Evolutionary conservation across 2,888 invertebrate genomes (phyloP), one percentile per base, ranked within the genome.

Genomic region (Anaspis maculata): DNA sequence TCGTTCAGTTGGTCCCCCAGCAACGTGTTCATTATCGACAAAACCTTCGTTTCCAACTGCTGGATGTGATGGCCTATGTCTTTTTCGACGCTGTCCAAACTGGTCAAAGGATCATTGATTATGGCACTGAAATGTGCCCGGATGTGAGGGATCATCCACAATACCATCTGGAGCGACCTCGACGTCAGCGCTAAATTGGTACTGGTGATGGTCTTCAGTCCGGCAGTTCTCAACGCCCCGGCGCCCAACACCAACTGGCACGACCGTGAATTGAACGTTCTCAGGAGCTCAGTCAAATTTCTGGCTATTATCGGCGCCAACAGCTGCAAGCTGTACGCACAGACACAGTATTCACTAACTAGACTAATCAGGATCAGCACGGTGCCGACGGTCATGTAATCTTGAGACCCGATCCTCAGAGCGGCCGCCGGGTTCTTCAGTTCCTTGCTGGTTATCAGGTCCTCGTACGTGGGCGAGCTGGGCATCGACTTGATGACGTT

Each of bases 161-260:
- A 66, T 26, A 91, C 72, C 13, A 91, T 72, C 54, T 90, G 87
- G 16, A 91, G 65, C 15, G 88, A 87, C 49, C 90, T 72, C 9
- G 86, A 85, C 0, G 88, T 84, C 44, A 91, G 67, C 6, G 88
- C 94, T 52, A 98, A 71, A 68, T 96, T 95, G 19, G 88, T 87
- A 52, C 90, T 94, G 3, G 95, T 92, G 45, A 95, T 95, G 14
- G 90, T 92, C 67, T 90, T 90, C 32, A 91, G 68, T 3, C 96
- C 96, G 21, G 94, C 94, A 43, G 91, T 83, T 56, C 90, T 86
- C 57, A 97, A 77, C 3, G 98, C 97, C 25, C 96, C 96, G 23
- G 96, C 97, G 25, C 96, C 97, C 33, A 98, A 72, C 32, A 98
- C 89, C 49, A 98, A 72, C 62, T 96, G 95, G 66, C 91, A 95